Conservation (phyloP, 2,113 vertebrate genomes). For the Suricata suricatta region DNA sequence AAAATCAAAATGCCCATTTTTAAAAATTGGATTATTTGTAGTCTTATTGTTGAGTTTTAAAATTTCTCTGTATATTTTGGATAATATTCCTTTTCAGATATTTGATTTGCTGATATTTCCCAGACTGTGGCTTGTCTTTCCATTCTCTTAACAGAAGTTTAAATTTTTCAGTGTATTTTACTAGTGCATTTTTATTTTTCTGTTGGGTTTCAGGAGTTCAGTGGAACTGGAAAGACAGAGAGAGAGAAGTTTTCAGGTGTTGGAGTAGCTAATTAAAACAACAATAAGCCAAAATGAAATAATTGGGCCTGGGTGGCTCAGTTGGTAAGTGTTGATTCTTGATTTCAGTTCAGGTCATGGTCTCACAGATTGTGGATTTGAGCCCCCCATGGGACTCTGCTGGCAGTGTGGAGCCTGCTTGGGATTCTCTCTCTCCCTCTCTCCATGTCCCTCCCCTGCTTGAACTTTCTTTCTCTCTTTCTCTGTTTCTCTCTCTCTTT, state of each 20-base stretch:
- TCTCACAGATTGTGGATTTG: too few species aligned
- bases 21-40: not conserved
- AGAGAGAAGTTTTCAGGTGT: not conserved
- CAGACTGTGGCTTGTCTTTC: not conserved
- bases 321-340: too few species aligned
- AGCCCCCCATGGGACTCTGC: too few species aligned
- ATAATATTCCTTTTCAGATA: not conserved
- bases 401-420: too few species aligned
- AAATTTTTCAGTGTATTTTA: not conserved
- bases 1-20: not conserved
- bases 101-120: not conserved
- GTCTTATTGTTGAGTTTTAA: not conserved
- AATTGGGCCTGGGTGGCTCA: too few species aligned
- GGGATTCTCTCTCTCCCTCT: too few species aligned
- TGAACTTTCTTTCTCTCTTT: too few species aligned
- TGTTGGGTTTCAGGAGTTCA: not conserved
- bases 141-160: not conserved
- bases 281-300: not conserved
- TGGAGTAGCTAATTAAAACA: not conserved
- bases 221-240: not conserved
- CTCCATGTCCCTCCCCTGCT: too few species aligned
- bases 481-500: too few species aligned
- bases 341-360: too few species aligned
- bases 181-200: not conserved
- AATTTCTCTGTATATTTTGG: not conserved